Percentiles rank a stretch among this genome's conserved stretches.
Evolutionary conservation across 2,888 invertebrate genomes (phyloP).

Genomic region (Tetropium fuscum): DNA sequence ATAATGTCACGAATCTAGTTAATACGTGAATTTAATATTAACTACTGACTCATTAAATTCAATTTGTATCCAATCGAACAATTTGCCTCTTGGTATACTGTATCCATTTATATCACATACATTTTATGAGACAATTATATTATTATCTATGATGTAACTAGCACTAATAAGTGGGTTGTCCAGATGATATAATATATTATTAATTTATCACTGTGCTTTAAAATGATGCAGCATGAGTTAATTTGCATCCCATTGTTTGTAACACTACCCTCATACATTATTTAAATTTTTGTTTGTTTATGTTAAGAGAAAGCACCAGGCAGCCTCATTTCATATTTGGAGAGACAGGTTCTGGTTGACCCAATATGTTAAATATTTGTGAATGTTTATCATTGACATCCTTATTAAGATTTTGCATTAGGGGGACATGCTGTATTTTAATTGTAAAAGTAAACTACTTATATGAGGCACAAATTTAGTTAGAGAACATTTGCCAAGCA

Average conservation of each 20-base stretch:
- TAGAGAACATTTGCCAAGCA: too few species aligned
- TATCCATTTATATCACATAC: constrained; percentile 7
- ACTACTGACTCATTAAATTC: constrained; percentile 17
- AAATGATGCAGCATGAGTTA: neutral
- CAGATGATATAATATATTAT: constrained; percentile 20
- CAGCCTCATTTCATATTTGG: neutral
- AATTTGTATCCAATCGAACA: constrained; percentile 15
- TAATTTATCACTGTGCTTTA: too few species aligned
- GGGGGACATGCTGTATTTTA: too few species aligned
- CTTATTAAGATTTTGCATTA: constrained; percentile 29
- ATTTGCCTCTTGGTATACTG: constrained; percentile 16
- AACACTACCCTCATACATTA: too few species aligned
- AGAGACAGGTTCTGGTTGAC: constrained; percentile 11
- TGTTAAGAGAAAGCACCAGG: constrained; percentile 17
- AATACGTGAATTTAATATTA: constrained; percentile 25
- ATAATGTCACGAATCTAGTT: constrained; percentile 27
- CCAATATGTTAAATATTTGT: constrained; percentile 7
- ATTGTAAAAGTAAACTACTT: too few species aligned
- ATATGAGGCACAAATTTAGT: too few species aligned
- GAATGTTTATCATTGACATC: constrained; percentile 34
- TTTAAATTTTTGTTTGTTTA: neutral
- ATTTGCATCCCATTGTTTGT: too few species aligned
- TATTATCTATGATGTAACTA: constrained; percentile 16
- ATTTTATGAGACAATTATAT: constrained; percentile 8
- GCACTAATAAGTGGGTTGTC: constrained; percentile 6